phyloP scores from a whole-genome alignment of 2,797 vertebrate genomes.

The Macrochelys suwanniensis region DNA sequence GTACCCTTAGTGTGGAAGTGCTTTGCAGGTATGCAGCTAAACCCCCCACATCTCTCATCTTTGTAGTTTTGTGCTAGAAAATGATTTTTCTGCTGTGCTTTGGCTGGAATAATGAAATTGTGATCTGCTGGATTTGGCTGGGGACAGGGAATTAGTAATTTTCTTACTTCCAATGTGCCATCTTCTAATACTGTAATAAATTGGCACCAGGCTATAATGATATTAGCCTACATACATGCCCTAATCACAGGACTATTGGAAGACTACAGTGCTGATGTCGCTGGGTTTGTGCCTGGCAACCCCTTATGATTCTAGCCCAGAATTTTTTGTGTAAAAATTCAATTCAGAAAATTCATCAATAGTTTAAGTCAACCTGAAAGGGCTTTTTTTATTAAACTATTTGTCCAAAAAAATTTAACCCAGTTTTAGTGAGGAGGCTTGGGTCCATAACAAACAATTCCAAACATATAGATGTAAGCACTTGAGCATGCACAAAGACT shows the following conservation, averaged over 20 bases:
- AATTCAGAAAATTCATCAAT: neutral
- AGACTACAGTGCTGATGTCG: neutral
- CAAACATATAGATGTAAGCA: neutral
- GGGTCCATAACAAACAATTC: neutral
- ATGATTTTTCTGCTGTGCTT: neutral
- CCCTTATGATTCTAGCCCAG: neutral
- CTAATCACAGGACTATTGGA: neutral
- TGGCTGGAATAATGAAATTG: neutral
- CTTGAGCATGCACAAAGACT: conserved; percentile 32
- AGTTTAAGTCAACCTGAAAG: too few relatives aligned
- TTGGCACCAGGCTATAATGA: neutral
- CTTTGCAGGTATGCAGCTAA: too few relatives aligned
- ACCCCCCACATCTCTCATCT: neutral
- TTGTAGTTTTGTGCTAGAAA: neutral
- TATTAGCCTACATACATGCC: neutral
- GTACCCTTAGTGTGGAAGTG: too few relatives aligned
- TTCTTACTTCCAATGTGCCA: neutral
- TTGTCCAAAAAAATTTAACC: neutral
- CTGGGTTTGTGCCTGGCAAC: neutral
- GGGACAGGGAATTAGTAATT: neutral
- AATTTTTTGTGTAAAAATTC: neutral
- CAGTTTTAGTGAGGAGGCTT: neutral
- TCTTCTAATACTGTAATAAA: neutral
- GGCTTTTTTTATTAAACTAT: too few relatives aligned
- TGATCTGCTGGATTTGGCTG: neutral